Conservation (phyloP, 1,140 invertebrate genomes). For the Carcinoscorpius rotundicauda region DNA sequence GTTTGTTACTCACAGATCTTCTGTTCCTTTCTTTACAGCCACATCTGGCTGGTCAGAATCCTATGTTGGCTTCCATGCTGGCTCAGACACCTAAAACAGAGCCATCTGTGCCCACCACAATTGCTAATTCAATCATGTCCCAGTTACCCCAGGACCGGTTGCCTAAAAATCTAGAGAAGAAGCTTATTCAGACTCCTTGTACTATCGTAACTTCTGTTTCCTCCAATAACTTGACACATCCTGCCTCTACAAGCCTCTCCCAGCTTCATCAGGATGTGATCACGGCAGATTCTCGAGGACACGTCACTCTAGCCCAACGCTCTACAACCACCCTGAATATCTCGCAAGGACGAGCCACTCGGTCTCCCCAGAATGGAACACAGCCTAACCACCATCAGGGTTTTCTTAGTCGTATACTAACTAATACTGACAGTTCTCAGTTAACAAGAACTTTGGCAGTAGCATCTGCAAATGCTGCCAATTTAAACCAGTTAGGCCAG, state of each 20-base stretch:
- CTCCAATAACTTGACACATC: too few relatives aligned
- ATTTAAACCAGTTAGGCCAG: background rate
- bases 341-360: background rate
- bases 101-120: conserved; percentile 23
- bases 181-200: conserved; percentile 23
- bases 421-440: background rate
- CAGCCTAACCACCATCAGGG: too few relatives aligned
- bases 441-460: background rate
- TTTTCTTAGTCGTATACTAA: conserved; percentile 3
- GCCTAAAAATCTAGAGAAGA: conserved; percentile 27
- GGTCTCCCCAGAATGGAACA: too few relatives aligned
- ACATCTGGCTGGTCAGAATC: conserved; percentile 25
- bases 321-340: background rate
- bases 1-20: too few relatives aligned
- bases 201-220: background rate
- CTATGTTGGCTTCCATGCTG: conserved; percentile 28
- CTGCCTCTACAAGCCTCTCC: background rate
- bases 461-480: background rate
- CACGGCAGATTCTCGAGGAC: conserved; percentile 14
- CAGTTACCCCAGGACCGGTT: conserved; percentile 26
- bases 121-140: conserved; percentile 24
- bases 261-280: conserved; percentile 15
- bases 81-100: conserved; percentile 24
- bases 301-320: conserved; percentile 12
- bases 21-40: conserved; percentile 4